A percentile compares a stretch with the other conserved stretches of the same genome.
These are phyloP conservation scores for Dasyurus viverrinus DNA, from an alignment of 2,113 vertebrate genomes.

Conservation along the genomic window DNA sequence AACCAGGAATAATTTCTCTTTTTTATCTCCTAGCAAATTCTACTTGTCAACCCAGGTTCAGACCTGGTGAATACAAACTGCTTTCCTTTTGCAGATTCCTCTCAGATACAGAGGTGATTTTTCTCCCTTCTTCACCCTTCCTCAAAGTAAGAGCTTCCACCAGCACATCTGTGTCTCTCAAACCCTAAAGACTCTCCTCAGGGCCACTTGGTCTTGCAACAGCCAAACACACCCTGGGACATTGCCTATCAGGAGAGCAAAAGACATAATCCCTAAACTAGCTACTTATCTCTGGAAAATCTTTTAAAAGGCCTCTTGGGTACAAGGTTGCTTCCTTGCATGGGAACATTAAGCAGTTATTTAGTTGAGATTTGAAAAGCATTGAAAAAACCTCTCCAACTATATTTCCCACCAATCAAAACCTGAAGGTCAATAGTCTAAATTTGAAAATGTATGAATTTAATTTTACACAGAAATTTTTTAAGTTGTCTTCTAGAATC, in stretches of 20 bases:
- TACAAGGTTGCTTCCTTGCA: background rate
- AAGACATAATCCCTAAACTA: background rate
- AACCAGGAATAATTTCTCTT: background rate
- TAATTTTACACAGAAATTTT: constrained; percentile 69
- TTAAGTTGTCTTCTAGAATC: constrained; percentile 48
- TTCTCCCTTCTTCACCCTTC: background rate
- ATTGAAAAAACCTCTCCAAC: background rate
- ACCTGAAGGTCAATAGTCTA: background rate
- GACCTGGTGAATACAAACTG: background rate
- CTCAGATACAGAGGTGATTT: background rate
- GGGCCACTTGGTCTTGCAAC: background rate
- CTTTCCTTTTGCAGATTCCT: background rate
- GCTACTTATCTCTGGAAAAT: background rate
- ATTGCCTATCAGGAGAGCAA: background rate
- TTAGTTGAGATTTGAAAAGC: background rate
- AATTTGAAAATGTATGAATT: constrained; percentile 68
- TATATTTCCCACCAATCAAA: background rate
- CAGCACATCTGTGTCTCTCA: background rate
- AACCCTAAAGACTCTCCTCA: background rate
- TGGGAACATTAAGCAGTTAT: background rate
- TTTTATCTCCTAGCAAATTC: background rate
- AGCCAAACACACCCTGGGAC: background rate
- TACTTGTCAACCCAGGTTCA: background rate
- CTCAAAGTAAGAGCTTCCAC: background rate
- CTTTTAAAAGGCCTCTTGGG: background rate